A percentile compares a stretch with the other conserved stretches of the same genome.
Evolutionary conservation across 2,888 invertebrate genomes (phyloP).

Genomic region (Charanyca ferruginea): DNA sequence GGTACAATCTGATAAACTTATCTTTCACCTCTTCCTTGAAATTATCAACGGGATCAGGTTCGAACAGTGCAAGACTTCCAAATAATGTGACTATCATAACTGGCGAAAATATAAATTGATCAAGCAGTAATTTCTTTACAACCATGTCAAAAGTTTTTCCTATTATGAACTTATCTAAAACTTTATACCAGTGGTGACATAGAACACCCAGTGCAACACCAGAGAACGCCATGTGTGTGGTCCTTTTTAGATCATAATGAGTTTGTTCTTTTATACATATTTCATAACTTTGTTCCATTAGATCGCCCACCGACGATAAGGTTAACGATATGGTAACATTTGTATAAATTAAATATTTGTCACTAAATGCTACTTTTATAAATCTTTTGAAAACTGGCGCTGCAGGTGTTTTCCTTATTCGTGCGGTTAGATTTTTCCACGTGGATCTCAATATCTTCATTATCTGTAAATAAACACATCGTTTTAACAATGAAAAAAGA

Average conservation of each 20-base stretch:
- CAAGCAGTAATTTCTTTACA: conserved; percentile 95
- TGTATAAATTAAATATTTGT: conserved; percentile 94
- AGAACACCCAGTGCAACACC: conserved; percentile 95
- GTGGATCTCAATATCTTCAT: conserved; percentile 74
- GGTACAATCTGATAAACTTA: conserved; percentile 95
- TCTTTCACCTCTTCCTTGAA: conserved; percentile 93
- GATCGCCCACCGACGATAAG: conserved; percentile 95
- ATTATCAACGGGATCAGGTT: conserved; percentile 92
- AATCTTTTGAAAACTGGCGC: conserved; percentile 71
- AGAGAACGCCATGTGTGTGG: conserved; percentile 95
- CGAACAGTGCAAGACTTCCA: conserved; percentile 94
- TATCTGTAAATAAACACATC: conserved; percentile 70
- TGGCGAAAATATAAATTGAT: conserved; percentile 97
- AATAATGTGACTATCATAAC: conserved; percentile 96
- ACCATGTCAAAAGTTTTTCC: conserved; percentile 93
- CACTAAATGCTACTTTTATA: conserved; percentile 90
- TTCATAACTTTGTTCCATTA: conserved; percentile 96
- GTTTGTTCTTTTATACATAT: conserved; percentile 92
- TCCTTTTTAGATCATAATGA: conserved; percentile 92
- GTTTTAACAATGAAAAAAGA: neutral
- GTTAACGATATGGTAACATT: conserved; percentile 95
- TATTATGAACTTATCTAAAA: conserved; percentile 94
- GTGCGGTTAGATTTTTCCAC: conserved; percentile 80
- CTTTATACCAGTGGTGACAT: conserved; percentile 97
- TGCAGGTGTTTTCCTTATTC: conserved; percentile 69